Conservation (phyloP, 2,113 vertebrate genomes). For the Ceuthmochares aereus region DNA sequence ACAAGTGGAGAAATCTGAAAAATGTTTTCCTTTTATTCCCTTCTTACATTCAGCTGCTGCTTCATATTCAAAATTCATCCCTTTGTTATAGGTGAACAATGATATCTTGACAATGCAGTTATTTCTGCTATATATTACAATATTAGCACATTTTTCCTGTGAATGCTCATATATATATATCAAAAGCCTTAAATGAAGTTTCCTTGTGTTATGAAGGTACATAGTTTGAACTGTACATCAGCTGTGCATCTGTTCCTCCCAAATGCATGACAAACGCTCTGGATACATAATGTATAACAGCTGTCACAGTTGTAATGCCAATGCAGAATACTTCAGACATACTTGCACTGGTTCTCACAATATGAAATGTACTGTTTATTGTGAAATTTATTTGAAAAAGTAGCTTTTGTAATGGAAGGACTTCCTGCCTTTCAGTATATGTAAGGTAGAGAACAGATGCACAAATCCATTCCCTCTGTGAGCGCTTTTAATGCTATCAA, state of each 20-base stretch:
- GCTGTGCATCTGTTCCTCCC: neutral
- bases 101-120: neutral
- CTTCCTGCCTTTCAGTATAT: neutral
- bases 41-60: neutral
- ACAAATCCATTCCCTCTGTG: neutral
- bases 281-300: neutral
- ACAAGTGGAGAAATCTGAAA: neutral
- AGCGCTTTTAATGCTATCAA: neutral
- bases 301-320: neutral
- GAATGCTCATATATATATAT: neutral
- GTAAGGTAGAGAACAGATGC: neutral
- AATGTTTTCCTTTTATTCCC: neutral
- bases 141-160: neutral
- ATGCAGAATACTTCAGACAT: neutral
- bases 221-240: neutral
- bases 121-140: neutral
- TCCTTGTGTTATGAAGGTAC: neutral
- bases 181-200: neutral
- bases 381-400: neutral
- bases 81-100: neutral
- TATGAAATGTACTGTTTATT: neutral
- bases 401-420: neutral
- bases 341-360: neutral
- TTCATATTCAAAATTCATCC: neutral
- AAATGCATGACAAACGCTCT: neutral